Percentiles rank a stretch among this genome's conserved stretches.
phyloP scores from a whole-genome alignment of 2,797 vertebrate species.

The Urocyon cinereoargenteus region DNA sequence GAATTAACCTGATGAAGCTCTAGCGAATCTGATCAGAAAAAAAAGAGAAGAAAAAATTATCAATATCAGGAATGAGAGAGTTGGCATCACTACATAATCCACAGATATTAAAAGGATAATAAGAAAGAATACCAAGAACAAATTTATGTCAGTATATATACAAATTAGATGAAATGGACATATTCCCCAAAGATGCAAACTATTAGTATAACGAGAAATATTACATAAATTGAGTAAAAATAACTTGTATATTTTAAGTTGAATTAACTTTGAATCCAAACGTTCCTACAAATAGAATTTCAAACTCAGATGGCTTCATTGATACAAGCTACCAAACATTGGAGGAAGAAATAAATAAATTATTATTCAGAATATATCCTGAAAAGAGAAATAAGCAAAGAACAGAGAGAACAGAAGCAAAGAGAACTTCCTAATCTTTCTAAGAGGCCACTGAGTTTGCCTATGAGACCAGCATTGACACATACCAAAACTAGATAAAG shows the following conservation, averaged over 20 bases:
- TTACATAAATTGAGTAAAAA: not conserved
- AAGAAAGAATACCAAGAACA: not conserved
- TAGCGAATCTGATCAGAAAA: not conserved
- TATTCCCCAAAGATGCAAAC: not conserved
- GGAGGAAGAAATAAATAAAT: not conserved
- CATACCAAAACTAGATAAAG: not conserved
- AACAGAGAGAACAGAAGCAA: not conserved
- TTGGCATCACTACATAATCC: not conserved
- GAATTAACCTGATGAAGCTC: not conserved
- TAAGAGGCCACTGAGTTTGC: not conserved
- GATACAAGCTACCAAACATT: not conserved
- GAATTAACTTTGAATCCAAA: not conserved
- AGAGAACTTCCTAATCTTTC: not conserved
- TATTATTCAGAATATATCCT: not conserved
- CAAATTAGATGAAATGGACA: not conserved
- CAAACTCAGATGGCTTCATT: not conserved
- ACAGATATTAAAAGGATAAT: not conserved
- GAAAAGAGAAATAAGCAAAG: no score
- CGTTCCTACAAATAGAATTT: not conserved
- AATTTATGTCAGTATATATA: not conserved
- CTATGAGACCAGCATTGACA: not conserved
- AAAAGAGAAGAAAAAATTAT: not conserved
- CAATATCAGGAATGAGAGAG: not conserved
- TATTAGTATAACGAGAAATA: not conserved
- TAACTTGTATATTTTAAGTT: not conserved